Evolutionary conservation across 2,888 invertebrate species (phyloP).

Genomic region (Catotricha subobsoleta): DNA sequence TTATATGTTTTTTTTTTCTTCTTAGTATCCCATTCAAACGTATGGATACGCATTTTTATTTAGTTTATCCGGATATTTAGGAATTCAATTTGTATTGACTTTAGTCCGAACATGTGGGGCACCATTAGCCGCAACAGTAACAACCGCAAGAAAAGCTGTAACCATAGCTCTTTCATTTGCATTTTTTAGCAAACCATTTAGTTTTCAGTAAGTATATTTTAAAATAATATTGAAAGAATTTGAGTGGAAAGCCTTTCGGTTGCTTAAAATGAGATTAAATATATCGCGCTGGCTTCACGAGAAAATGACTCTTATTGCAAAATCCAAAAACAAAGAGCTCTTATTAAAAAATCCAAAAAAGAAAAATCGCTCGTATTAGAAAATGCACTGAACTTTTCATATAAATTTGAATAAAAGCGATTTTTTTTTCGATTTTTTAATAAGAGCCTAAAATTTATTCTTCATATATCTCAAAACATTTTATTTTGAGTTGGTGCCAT

Average conservation of each 20-base stretch:
- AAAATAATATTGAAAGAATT: not conserved
- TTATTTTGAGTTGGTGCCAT: too few relatives aligned
- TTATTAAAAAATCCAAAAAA: too few relatives aligned
- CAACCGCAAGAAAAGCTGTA: constrained; percentile 76
- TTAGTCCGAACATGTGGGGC: constrained; percentile 80
- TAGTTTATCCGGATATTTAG: constrained; percentile 78
- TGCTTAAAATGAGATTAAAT: too few relatives aligned
- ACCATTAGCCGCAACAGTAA: constrained; percentile 76
- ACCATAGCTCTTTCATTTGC: constrained; percentile 85
- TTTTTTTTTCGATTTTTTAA: too few relatives aligned
- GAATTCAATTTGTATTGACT: constrained; percentile 82
- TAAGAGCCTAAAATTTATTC: not conserved
- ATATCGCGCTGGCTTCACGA: too few relatives aligned
- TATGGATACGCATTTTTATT: constrained; percentile 76
- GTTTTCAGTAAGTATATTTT: constrained; percentile 56
- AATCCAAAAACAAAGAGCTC: too few relatives aligned
- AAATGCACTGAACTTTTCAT: too few relatives aligned
- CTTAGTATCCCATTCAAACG: constrained; percentile 50
- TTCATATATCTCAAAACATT: too few relatives aligned
- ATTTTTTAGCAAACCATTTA: constrained; percentile 86
- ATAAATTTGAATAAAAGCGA: too few relatives aligned
- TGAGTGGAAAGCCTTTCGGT: too few relatives aligned
- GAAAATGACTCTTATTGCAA: too few relatives aligned
- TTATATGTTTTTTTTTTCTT: constrained; percentile 20
- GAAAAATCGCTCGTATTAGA: too few relatives aligned